Base-by-base conservation (phyloP, 2,888 invertebrate genomes). In the Carpatolechia fugitivella region DNA sequence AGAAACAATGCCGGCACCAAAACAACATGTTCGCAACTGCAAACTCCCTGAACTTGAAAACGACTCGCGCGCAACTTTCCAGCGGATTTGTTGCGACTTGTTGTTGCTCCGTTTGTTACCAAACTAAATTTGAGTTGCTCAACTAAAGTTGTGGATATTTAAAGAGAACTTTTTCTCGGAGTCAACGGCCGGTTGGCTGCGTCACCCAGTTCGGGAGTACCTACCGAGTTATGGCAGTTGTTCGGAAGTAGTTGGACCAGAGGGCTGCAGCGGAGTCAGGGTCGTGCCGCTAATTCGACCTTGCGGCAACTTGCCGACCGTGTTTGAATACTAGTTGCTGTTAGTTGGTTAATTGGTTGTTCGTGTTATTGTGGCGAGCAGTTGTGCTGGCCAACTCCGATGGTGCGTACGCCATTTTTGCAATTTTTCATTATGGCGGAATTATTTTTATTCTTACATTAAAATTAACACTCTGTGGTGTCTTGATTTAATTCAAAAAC, bases 91-190 rank as follows among this genome's bases (percentile, higher is more conserved):
- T 87, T 85, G 82, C 78, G 80, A 85, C 82, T 88, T 89, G 88
- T 89, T 89, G 87, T 87, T 86, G 80, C 80, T 79, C 76, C 78
- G 84, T 85, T 87, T 88, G 88, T 89, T 88, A 80, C 79, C 80
- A 74, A 89, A 90, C 90, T 88, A 88, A 90, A 89, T 89, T 90
- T 88, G 88, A 89, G 89, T 88, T 87, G 85, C 82, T 86, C 81
- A 87, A 88, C 88, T 88, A 85, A 87, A 89, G 81, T 90, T 88
- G 86, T 77, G 83, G 89, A 89, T 90, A 89, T 90, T 90, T 89
- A 89, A 90, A 89, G 85, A 73, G 85, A 90, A 90, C 86, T 90
- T 90, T 90, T 89, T 90, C 89, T 84, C 85, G 82, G 83, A 89
- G 90, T 90, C 90, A 89, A 90, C 83, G 90, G 85, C 88, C 87